Evolutionary conservation across 2,113 vertebrate species (phyloP), one percentile per base, ranked within the genome.

Genomic region (Dipodomys stephensi): DNA sequence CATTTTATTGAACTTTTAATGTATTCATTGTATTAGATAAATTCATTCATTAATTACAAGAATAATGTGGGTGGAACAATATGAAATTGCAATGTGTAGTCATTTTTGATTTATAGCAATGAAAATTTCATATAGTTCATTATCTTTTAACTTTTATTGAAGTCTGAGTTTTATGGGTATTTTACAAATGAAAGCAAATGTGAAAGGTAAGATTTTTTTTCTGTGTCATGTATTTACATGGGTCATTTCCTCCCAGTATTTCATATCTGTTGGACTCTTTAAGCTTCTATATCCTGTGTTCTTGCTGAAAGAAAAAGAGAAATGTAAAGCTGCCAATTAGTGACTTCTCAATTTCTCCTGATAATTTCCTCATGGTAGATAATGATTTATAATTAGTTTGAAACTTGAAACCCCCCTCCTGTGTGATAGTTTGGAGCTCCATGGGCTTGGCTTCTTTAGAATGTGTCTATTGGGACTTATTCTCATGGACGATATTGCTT

Each of bases 291-390:
- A 53, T 23, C 35, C 78, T n/a, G 8, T 82, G 27, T 46, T n/a
- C n/a, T 93, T 93, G 30, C 53, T 69, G 20, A 88, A 46, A 60
- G 78, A 87, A 87, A 79, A 57, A 60, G 68, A 93, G 44, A 73
- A 76, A 93, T 91, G 65, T 71, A 53, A 74, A 94, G 35, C 83
- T 94, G 32, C 25, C 32, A 87, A 27, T 81, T 87, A 91, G 49
- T 60, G 20, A 27, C 16, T 94, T 88, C 32, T 83, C 35, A 3
- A 23, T n/a, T 9, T 1, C 64, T 77, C 28, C 6, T 71, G 32
- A 92, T 83, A 81, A 94, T 82, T 95, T 93, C 90, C 16, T 85
- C 35, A 35, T 77, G 76, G 44, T 92, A 57, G 53, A 69, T 84
- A 44, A 28, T 92, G 62, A 77, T 84, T 90, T 92, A 57, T 88